Conservation (phyloP, 1,140 invertebrate species). For the Drosophila paulistorum region DNA sequence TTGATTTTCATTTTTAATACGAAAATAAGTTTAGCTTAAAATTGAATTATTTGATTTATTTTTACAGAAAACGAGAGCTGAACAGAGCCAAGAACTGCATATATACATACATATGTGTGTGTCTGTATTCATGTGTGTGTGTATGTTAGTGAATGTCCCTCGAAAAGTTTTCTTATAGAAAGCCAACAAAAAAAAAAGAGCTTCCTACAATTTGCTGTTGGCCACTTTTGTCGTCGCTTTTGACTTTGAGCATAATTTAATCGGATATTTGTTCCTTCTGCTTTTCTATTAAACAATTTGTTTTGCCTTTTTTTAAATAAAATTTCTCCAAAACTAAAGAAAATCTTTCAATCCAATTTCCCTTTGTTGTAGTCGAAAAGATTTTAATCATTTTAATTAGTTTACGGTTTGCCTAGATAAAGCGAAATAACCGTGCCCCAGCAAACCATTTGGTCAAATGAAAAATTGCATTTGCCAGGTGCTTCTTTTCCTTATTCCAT, state of each 20-base stretch:
- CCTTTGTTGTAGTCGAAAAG: slow-evolving; percentile 39
- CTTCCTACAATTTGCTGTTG: slow-evolving; percentile 62
- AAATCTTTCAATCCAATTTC: slow-evolving; percentile 10
- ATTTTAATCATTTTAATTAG: slow-evolving; percentile 80
- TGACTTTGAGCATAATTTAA: slow-evolving; percentile 81
- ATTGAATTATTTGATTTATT: slow-evolving; percentile 82
- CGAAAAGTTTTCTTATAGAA: slow-evolving; percentile 69
- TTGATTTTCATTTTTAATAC: slow-evolving; percentile 82
- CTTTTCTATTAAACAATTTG: slow-evolving; percentile 58
- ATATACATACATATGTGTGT: not conserved
- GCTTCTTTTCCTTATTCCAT: slow-evolving; percentile 52
- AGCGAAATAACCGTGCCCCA: slow-evolving; percentile 9
- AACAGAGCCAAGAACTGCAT: slow-evolving; percentile 1
- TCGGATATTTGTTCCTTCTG: slow-evolving; percentile 72
- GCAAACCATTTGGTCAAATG: slow-evolving; percentile 42
- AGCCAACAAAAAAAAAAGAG: slow-evolving; percentile 28
- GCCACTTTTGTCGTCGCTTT: slow-evolving; percentile 74
- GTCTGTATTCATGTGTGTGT: slow-evolving; percentile 10
- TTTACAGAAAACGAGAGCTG: slow-evolving; percentile 36
- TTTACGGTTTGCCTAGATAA: slow-evolving; percentile 57
- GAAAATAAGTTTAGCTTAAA: slow-evolving; percentile 82
- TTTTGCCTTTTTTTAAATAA: slow-evolving; percentile 46
- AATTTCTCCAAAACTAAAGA: slow-evolving; percentile 17
- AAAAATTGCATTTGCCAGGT: slow-evolving; percentile 59
- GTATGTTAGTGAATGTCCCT: slow-evolving; percentile 21